These are phyloP conservation scores for Pelusios castaneus DNA, from an alignment of 2,113 vertebrate genomes.

Conservation along the genomic window DNA sequence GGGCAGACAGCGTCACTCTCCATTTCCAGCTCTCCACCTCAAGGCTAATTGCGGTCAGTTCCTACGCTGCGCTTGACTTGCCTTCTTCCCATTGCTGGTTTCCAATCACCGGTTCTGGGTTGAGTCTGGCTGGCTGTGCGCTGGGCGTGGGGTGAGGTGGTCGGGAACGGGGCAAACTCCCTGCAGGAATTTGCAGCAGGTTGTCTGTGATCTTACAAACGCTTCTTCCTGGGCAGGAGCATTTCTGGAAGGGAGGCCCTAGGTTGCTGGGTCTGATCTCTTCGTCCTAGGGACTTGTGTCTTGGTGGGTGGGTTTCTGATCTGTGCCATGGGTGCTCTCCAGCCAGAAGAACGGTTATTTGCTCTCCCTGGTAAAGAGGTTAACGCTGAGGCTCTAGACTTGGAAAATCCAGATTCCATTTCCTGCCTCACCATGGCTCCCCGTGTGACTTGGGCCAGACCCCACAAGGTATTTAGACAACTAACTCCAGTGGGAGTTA, in stretches of 20 bases:
- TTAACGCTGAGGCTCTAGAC: not conserved
- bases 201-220: not conserved
- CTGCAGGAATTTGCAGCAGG: not conserved
- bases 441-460: not conserved
- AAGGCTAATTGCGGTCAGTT: not conserved
- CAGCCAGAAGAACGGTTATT: not conserved
- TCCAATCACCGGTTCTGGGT: not conserved
- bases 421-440: not conserved
- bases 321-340: not conserved
- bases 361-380: not conserved
- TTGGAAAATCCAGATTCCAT: not conserved
- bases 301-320: not conserved
- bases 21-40: not conserved
- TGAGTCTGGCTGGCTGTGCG: not conserved
- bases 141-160: not conserved
- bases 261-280: not conserved
- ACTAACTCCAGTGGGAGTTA: not conserved
- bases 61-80: not conserved
- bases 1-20: not conserved
- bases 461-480: too few species aligned
- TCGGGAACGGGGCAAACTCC: not conserved
- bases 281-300: not conserved
- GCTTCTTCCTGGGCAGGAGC: not conserved
- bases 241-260: not conserved
- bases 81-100: not conserved